These are phyloP conservation scores for Diachrysia chrysitis DNA, from an alignment of 2,888 invertebrate genomes.

Conservation along the genomic window DNA sequence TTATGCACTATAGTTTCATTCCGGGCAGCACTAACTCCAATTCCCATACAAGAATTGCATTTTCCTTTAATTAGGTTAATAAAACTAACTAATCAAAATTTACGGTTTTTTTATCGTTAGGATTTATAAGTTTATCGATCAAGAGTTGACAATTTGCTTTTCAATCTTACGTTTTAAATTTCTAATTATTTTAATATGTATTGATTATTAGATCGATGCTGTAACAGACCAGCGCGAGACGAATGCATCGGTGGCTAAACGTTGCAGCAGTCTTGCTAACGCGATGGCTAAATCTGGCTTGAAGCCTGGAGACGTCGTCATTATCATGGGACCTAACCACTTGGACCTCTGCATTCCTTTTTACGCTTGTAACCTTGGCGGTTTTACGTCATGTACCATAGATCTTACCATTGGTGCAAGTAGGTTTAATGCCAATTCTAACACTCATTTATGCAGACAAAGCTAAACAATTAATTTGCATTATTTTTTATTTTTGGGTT, in stretches of 20 bases:
- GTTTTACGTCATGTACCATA: constrained; percentile 65
- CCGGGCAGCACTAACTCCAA: too few relatives aligned
- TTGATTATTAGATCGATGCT: constrained; percentile 65
- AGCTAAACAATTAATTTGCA: background rate
- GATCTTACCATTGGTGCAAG: constrained; percentile 62
- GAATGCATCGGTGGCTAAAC: constrained; percentile 66
- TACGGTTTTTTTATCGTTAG: too few relatives aligned
- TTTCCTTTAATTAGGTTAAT: too few relatives aligned
- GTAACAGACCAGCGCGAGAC: constrained; percentile 64
- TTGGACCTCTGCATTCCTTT: constrained; percentile 69
- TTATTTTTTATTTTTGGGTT: too few relatives aligned
- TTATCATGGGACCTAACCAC: constrained; percentile 68
- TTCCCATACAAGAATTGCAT: too few relatives aligned
- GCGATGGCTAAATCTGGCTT: constrained; percentile 68
- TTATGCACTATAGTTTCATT: too few relatives aligned
- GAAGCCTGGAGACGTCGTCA: constrained; percentile 65
- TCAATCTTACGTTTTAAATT: too few relatives aligned
- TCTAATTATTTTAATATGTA: background rate
- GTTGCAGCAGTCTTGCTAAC: constrained; percentile 64
- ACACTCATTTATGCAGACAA: background rate
- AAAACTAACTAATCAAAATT: too few relatives aligned
- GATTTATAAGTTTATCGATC: too few relatives aligned
- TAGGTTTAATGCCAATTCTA: constrained; percentile 38
- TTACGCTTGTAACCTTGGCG: constrained; percentile 69
- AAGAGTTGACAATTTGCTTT: too few relatives aligned